phyloP scores from a whole-genome alignment of 2,797 vertebrate species.

The Urocyon cinereoargenteus region DNA sequence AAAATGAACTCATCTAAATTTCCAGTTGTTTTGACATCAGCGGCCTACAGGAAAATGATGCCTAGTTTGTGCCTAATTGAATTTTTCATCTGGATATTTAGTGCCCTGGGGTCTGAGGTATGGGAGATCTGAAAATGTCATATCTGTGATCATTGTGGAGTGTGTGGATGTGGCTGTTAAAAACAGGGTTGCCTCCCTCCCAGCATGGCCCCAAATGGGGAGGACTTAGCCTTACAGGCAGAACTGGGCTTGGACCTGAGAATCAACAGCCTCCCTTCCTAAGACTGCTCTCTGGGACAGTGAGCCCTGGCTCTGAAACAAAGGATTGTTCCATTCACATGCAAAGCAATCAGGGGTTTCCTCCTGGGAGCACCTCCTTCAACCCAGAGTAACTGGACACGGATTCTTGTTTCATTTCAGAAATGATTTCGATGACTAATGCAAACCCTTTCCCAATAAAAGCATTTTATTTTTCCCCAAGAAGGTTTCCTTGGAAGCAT shows the following conservation, averaged over 20 bases:
- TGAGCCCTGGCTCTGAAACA: not conserved
- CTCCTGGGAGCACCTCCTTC: not conserved
- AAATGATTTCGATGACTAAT: not conserved
- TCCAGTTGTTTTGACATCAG: not conserved
- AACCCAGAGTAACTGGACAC: not conserved
- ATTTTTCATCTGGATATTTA: not conserved
- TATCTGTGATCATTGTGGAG: not conserved
- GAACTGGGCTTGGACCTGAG: not conserved
- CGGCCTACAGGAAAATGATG: not conserved
- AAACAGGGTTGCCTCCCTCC: not conserved
- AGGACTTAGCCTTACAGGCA: not conserved
- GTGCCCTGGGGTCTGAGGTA: not conserved
- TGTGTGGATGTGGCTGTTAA: not conserved
- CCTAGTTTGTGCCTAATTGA: not conserved
- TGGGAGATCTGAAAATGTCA: not conserved
- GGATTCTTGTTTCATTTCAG: not conserved
- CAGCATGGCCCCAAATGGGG: not conserved
- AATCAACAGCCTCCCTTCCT: not conserved
- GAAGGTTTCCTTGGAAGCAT: conserved; percentile 40
- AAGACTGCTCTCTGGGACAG: not conserved
- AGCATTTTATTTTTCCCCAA: conserved; percentile 46
- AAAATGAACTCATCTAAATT: not conserved
- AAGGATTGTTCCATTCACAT: not conserved
- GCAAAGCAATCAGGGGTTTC: not conserved
- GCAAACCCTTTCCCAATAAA: conserved; percentile 38